Percentiles rank a stretch among this genome's conserved stretches.
These are phyloP conservation scores for Acronicta psi DNA, from an alignment of 2,888 invertebrate species.

Conservation along the genomic window DNA sequence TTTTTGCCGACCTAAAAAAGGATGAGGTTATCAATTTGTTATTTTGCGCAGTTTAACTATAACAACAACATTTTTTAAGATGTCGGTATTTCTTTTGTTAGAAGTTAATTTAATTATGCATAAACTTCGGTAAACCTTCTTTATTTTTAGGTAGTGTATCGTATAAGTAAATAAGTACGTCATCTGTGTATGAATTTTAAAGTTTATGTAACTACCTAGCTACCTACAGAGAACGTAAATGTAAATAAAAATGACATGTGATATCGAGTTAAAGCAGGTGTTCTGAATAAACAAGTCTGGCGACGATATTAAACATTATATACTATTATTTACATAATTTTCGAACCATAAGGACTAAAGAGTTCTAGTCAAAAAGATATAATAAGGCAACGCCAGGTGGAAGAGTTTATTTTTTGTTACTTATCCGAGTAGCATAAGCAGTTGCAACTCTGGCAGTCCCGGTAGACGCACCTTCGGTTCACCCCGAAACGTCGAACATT, in stretches of 20 bases:
- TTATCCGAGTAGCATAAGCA: constrained; percentile 31
- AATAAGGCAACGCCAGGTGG: constrained; percentile 72
- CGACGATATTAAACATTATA: constrained; percentile 18
- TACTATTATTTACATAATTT: constrained; percentile 25
- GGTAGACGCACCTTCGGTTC: constrained; percentile 67
- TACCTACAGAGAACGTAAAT: constrained; percentile 27
- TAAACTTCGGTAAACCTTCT: no score
- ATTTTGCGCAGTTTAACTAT: no score
- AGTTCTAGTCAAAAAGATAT: constrained; percentile 28
- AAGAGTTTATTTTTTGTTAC: constrained; percentile 58
- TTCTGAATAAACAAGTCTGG: constrained; percentile 34
- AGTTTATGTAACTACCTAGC: constrained; percentile 15
- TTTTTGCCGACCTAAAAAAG: no score
- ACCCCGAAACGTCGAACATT: constrained; percentile 79
- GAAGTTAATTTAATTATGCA: no score
- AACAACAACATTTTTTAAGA: no score
- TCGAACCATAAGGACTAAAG: constrained; percentile 12
- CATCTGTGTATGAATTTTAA: constrained; percentile 12
- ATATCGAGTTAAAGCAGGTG: constrained; percentile 47
- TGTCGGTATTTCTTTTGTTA: no score
- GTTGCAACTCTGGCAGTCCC: constrained; percentile 66
- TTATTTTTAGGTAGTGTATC: neutral
- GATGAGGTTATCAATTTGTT: no score
- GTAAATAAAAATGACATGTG: constrained; percentile 41
- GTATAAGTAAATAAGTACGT: constrained; percentile 19